Conservation (phyloP, 2,113 vertebrate species). For the Morphnarchus princeps region DNA sequence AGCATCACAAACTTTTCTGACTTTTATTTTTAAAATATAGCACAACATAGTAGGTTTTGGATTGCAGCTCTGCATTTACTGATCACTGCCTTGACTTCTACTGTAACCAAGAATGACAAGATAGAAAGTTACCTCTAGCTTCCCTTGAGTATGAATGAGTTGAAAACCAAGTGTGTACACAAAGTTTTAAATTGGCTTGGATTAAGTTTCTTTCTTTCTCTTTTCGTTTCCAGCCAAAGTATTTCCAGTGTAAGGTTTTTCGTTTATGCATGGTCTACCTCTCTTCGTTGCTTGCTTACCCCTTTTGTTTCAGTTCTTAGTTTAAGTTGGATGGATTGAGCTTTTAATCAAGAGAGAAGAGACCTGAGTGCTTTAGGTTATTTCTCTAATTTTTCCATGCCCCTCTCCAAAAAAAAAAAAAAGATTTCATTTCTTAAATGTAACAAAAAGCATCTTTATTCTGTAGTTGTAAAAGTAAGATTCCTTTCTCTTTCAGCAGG, state of each 20-base stretch:
- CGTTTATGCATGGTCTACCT: not conserved
- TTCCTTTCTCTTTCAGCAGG: constrained; percentile 17
- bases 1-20: not conserved
- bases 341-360: not conserved
- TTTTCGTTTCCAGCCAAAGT: not conserved
- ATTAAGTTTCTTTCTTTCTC: not conserved
- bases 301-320: not conserved
- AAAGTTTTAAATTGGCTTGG: not conserved
- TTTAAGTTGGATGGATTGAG: not conserved
- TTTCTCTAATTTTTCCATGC: not conserved
- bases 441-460: not conserved
- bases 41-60: not conserved
- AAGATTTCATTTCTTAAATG: not conserved
- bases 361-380: not conserved
- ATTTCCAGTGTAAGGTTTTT: not conserved
- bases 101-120: not conserved
- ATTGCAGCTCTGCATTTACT: not conserved
- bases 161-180: not conserved
- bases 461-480: not conserved
- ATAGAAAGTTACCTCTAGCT: not conserved
- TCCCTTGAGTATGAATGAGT: not conserved
- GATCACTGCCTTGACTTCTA: not conserved
- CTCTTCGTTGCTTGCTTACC: not conserved
- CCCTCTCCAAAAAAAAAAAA: not conserved
- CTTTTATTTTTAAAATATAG: not conserved